phyloP scores from a whole-genome alignment of 2,113 vertebrate genomes.

The Hemiscyllium ocellatum region DNA sequence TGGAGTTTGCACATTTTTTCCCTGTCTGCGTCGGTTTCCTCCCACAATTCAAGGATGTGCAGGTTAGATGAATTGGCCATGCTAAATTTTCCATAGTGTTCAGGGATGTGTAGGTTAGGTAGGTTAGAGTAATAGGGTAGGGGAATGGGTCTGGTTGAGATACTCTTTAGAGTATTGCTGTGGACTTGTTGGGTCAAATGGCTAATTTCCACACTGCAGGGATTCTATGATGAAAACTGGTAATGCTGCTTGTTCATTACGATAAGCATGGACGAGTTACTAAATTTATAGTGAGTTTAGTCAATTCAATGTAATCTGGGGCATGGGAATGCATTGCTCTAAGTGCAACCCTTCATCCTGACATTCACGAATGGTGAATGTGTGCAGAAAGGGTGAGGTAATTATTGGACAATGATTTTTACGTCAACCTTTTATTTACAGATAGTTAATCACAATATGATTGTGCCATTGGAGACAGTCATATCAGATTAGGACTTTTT shows the following conservation, averaged over 20 bases:
- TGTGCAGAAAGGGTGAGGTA: conserved; percentile 30
- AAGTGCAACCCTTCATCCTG: not conserved
- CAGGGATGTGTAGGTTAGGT: too few species aligned
- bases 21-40: too few species aligned
- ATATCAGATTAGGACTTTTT: not conserved
- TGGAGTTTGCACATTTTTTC: too few species aligned
- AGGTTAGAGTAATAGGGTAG: too few species aligned
- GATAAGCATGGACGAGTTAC: not conserved
- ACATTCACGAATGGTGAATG: not conserved
- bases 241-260: not conserved
- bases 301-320: not conserved
- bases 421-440: not conserved
- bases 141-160: too few species aligned
- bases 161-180: too few species aligned
- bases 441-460: conserved; percentile 15
- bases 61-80: too few species aligned
- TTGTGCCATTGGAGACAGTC: not conserved
- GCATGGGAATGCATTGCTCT: not conserved
- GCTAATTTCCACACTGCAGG: too few species aligned
- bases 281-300: not conserved
- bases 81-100: too few species aligned
- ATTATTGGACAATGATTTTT: not conserved
- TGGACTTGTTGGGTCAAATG: too few species aligned
- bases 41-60: too few species aligned
- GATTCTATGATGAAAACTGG: not conserved